Conservation (phyloP, 2,888 invertebrate genomes). For the Lepidocyrtinus sp. region DNA sequence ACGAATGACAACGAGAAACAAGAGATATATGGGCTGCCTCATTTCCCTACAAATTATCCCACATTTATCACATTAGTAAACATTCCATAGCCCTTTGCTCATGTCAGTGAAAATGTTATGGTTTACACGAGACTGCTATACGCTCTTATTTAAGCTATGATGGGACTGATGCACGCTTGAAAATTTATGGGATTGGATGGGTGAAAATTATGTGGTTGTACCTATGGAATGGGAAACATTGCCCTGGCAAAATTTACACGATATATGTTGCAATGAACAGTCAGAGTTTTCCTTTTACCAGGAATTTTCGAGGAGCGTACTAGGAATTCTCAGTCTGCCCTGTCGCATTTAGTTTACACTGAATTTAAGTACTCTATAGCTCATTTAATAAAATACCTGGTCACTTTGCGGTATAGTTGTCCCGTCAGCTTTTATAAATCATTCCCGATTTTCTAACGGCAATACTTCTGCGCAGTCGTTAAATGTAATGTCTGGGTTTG, state of each 20-base stretch:
- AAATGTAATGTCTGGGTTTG: too few relatives aligned
- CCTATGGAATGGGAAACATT: conserved; percentile 4
- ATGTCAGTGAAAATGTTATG: conserved; percentile 4
- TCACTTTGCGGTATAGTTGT: conserved; percentile 11
- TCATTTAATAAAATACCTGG: conserved; percentile 15
- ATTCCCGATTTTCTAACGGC: not conserved
- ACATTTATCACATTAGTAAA: conserved; percentile 60
- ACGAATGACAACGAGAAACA: conserved; percentile 36
- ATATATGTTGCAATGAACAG: not conserved
- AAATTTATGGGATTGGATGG: conserved; percentile 12
- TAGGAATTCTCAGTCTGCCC: not conserved
- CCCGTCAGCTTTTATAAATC: too few relatives aligned
- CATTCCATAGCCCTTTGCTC: conserved; percentile 25
- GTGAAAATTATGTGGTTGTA: conserved; percentile 1
- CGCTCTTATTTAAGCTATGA: conserved; percentile 12
- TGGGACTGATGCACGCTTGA: conserved; percentile 16
- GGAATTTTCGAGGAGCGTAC: conserved; percentile 5
- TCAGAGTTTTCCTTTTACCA: conserved; percentile 5
- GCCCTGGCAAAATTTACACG: not conserved
- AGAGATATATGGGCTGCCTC: conserved; percentile 54
- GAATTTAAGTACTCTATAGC: not conserved
- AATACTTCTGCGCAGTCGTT: too few relatives aligned
- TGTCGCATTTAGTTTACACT: not conserved
- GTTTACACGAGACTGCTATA: conserved; percentile 1
- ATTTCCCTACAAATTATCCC: conserved; percentile 59